Base-by-base conservation (phyloP, 2,888 invertebrate genomes). In the Aporophyla nigra region DNA sequence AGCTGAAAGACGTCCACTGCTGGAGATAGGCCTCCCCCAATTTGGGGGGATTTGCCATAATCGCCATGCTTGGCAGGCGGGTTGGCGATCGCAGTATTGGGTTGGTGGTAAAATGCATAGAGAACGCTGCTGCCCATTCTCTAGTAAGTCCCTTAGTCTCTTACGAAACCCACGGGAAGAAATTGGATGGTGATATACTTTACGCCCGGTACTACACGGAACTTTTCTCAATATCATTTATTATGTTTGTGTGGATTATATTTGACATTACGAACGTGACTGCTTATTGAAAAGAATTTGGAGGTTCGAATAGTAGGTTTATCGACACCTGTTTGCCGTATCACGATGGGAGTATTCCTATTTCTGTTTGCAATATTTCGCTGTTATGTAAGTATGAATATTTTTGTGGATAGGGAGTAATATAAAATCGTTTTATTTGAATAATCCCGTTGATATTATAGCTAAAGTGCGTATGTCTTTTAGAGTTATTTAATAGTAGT, bases 271-370 rank as follows among this genome's bases (percentile, higher is more conserved):
- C 33, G 65, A n/a, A 81, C 83, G 68, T 83, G 80, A 69, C 79
- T 68, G 53, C 27, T 65, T 82, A 79, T 78, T 59, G 76, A 82
- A 79, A 68, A 54, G 63, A 63, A 76, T 59, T 82, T 54, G 27
- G 33, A n/a, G 56, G 27, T 65, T 54, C 16, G n/a, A 68, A 68
- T 46, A 58, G 51, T 46, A 46, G 63, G 21, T 63, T 74, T 63
- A 68, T 79, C 53, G 68, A 65, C 82, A 82, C 63, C 82, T 76
- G 76, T 54, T 65, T 76, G 63, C 21, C 65, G 24, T 63, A 62
- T 61, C 58, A 9, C 14, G 46, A 68, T 40, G 63, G 24, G 5
- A 46, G 43, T 54, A 43, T 76, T 63, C 53, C 53, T 82, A 68
- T 76, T 79, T 63, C 68, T 46, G 82, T 58, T 33, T 49, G 49